Evolutionary conservation across 2,113 vertebrate genomes (phyloP), one percentile per base, ranked within the genome.

Genomic region (Archilochus colubris): DNA sequence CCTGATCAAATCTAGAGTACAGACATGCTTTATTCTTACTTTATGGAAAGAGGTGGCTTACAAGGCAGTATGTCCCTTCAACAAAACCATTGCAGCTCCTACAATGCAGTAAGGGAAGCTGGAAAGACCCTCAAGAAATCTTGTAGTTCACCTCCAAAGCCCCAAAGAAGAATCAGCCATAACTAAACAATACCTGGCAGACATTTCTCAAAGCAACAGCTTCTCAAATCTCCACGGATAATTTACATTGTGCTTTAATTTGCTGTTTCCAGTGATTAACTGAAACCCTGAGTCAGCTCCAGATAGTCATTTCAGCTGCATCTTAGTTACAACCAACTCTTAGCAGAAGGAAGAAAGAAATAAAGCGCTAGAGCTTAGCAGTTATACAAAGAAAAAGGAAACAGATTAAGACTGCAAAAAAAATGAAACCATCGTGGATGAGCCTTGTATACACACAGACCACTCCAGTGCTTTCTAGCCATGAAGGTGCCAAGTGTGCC

Each of bases 401-500:
- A 85, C 58, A 72, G 54, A 93, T 55, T 25, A 48, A 59, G 44
- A 44, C 20, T 43, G 28, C 46, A 72, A 38, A 70, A 64, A 33
- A 67, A 55, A 3, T 1, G 28, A 31, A 50, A 13, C 14, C 57
- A 21, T 2, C 2, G 1, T 3, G 66, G 22, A 30, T 30, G 67
- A 70, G 64, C 24, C 66, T 27, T 20, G 12, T 3, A 12, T 5
- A 16, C 0, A 43, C 12, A 74, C n/a, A 80, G 91, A 40, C 33
- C 73, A 46, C 5, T 15, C n/a, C 73, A 9, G 61, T 1, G 28
- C 77, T 55, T 44, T 44, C 21, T 3, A 3, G 69, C 30, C 2
- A 0, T 6, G 18, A 11, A 16, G 51, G 40, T 14, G 61, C 61
- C 0, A 0, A 40, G 20, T 0, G 1, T 1, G 14, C 21, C 2